Conservation (phyloP, 2,888 invertebrate species). For the Orthonevra nobilis region DNA sequence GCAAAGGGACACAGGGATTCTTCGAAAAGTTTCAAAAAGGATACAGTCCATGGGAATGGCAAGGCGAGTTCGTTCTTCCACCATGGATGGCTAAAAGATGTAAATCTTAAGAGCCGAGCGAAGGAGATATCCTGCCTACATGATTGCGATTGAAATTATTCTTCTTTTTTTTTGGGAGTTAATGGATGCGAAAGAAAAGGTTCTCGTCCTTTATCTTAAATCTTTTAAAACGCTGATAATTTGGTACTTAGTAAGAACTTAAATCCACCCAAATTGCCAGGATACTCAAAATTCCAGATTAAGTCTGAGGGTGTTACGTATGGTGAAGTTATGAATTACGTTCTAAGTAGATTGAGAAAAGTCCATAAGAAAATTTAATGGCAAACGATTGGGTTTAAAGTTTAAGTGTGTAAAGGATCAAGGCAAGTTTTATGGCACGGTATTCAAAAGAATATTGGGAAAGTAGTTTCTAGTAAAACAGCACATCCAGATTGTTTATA, state of each 20-base stretch:
- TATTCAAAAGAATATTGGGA: too few relatives aligned
- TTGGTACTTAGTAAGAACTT: constrained; percentile 28
- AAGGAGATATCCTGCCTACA: constrained; percentile 10
- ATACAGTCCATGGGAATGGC: too few relatives aligned
- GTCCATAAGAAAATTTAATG: constrained; percentile 13
- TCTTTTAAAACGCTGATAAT: constrained; percentile 32
- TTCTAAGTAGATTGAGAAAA: not conserved
- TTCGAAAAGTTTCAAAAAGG: constrained; percentile 6
- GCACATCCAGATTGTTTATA: too few relatives aligned
- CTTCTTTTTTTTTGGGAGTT: not conserved
- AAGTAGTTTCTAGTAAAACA: too few relatives aligned
- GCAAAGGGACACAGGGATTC: not conserved
- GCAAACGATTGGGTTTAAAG: constrained; percentile 4
- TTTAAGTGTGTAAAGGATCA: constrained; percentile 13
- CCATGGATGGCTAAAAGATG: constrained; percentile 12
- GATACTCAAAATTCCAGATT: constrained; percentile 17
- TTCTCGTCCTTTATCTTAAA: constrained; percentile 16
- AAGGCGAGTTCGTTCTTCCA: too few relatives aligned
- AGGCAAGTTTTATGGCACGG: not conserved
- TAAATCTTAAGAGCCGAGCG: constrained; percentile 19
- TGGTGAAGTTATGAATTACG: constrained; percentile 12
- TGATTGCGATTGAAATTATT: constrained; percentile 2
- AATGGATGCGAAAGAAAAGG: constrained; percentile 4
- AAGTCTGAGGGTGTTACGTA: constrained; percentile 3
- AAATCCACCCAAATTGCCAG: constrained; percentile 25